Conservation (phyloP, 1,140 invertebrate genomes). For the Drosophila ohnishii region DNA sequence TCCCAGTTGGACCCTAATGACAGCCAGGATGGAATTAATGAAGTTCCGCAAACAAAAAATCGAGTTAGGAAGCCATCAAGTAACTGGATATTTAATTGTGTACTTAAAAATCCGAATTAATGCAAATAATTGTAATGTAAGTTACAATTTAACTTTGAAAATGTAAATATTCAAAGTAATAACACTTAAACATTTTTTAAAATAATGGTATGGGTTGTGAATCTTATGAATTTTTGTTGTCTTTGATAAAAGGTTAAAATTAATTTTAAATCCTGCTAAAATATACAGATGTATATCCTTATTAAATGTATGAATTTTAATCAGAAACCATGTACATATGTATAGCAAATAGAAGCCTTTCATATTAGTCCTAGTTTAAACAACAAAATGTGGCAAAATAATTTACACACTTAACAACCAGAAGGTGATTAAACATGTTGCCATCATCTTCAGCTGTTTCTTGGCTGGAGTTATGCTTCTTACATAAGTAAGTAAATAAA, state of each 20-base stretch:
- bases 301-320: not conserved
- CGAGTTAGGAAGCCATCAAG: slow-evolving; percentile 11
- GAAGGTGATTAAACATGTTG: not conserved
- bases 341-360: no score
- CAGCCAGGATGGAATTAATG: slow-evolving; percentile 21
- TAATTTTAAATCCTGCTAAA: not conserved
- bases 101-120: not conserved
- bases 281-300: not conserved
- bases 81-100: not conserved
- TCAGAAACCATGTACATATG: no score
- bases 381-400: not conserved
- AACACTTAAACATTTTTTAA: not conserved
- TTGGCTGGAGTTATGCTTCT: not conserved
- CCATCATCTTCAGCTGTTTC: slow-evolving; percentile 2
- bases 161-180: not conserved
- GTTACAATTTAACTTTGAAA: not conserved
- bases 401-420: not conserved
- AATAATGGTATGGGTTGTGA: not conserved
- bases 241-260: no score
- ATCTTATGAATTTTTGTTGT: not conserved
- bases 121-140: not conserved
- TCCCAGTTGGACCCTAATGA: slow-evolving; percentile 12
- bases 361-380: not conserved
- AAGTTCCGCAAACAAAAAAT: slow-evolving; percentile 5
- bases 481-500: not conserved